A percentile compares a stretch with the other conserved stretches of the same genome.
These are phyloP conservation scores for Stenotaenia linearis DNA, from an alignment of 2,888 invertebrate genomes.

Conservation along the genomic window DNA sequence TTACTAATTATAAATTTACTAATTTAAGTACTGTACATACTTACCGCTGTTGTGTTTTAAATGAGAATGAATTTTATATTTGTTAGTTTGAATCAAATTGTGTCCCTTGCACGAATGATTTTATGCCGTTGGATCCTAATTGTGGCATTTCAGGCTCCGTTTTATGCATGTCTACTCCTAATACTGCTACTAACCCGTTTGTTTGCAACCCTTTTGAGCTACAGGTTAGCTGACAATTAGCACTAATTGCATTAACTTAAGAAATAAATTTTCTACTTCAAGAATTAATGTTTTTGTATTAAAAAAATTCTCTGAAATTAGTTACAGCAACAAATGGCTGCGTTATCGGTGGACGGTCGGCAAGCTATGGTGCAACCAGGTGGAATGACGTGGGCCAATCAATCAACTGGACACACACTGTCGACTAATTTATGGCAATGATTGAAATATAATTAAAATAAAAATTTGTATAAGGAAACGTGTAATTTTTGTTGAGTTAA, in stretches of 20 bases:
- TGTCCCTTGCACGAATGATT: neutral
- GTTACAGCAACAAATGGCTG: slow-evolving; percentile 33
- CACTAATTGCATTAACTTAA: neutral
- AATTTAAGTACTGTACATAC: too few relatives aligned
- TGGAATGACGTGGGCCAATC: slow-evolving; percentile 6
- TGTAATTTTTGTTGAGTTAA: neutral
- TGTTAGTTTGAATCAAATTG: neutral
- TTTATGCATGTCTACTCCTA: neutral
- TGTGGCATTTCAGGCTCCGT: neutral
- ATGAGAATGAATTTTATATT: neutral
- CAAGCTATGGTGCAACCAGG: neutral
- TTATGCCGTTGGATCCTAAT: neutral
- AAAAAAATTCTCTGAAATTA: neutral
- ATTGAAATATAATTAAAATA: neutral
- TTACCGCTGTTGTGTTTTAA: neutral
- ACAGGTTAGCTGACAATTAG: neutral
- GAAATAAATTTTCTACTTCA: neutral
- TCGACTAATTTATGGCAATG: slow-evolving; percentile 43
- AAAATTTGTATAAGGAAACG: neutral
- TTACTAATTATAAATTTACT: too few relatives aligned
- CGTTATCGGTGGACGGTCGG: slow-evolving; percentile 4
- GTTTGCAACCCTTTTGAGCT: neutral
- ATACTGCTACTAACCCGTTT: slow-evolving; percentile 1
- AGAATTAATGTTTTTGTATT: neutral
- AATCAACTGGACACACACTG: slow-evolving; percentile 39